These are phyloP conservation scores for Crambe crambe DNA, from an alignment of 37 sponge, comb jelly and placozoan species.

Conservation along the genomic window DNA sequence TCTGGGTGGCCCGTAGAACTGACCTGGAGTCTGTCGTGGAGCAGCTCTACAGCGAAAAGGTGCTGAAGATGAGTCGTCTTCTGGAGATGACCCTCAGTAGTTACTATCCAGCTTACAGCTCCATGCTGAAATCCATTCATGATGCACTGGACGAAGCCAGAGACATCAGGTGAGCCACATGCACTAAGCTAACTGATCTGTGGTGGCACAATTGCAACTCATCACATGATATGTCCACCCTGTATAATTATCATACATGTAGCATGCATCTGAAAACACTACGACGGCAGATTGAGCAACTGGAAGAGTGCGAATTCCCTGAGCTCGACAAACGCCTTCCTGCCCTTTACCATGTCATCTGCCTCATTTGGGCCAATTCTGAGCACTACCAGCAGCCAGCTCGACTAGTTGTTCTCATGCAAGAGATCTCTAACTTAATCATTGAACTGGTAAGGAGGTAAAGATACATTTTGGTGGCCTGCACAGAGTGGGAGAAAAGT, in stretches of 20 bases:
- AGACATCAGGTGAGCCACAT: constrained; percentile 62
- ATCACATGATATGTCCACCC: too few species aligned
- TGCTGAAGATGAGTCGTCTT: constrained; percentile 84
- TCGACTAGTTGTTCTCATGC: constrained; percentile 87
- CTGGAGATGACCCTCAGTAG: constrained; percentile 90
- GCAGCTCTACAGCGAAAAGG: constrained; percentile 83
- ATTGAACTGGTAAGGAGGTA: constrained; percentile 77
- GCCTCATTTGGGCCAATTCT: constrained; percentile 91
- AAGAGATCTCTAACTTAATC: constrained; percentile 90
- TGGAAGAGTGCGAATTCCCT: constrained; percentile 83
- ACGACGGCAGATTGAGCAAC: constrained; percentile 70
- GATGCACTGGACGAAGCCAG: constrained; percentile 86
- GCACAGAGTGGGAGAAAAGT: too few species aligned
- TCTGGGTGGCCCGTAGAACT: constrained; percentile 86
- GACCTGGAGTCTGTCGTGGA: constrained; percentile 95
- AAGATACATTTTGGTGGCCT: constrained; percentile 9
- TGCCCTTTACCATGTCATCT: constrained; percentile 77
- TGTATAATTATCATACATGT: neutral
- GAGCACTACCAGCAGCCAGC: constrained; percentile 91
- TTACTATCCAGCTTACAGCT: constrained; percentile 89
- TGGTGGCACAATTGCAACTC: too few species aligned
- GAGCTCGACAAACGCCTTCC: constrained; percentile 66
- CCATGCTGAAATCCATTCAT: constrained; percentile 74
- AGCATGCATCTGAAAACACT: constrained; percentile 86
- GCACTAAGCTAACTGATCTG: too few species aligned